These are phyloP conservation scores for Nesometra sesokonis DNA, from an alignment of 35 echinoderm and acorn worm species.

Conservation along the genomic window DNA sequence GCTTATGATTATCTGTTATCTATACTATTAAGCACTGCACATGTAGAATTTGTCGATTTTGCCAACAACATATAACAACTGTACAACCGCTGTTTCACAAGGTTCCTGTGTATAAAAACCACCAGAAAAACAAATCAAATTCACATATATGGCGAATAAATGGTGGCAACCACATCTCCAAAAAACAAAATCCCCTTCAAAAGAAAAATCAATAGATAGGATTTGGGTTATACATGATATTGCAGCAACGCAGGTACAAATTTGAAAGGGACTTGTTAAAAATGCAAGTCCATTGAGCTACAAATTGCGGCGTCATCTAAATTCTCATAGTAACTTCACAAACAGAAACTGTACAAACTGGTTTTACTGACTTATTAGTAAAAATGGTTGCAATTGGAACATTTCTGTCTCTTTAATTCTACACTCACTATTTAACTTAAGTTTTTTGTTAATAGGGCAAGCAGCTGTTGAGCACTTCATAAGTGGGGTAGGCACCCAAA, in stretches of 20 bases:
- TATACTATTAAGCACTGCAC: background rate
- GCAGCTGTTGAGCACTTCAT: too few relatives aligned
- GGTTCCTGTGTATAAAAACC: background rate
- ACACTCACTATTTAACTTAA: too few relatives aligned
- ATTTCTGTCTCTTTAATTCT: too few relatives aligned
- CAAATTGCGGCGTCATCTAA: background rate
- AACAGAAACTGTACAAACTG: background rate
- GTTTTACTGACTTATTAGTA: background rate
- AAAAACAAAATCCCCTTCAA: background rate
- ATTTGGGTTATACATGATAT: background rate
- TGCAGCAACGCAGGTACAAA: background rate
- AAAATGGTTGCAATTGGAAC: background rate
- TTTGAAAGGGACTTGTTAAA: background rate
- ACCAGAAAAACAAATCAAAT: background rate
- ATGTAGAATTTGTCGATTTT: background rate
- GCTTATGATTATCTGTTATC: background rate
- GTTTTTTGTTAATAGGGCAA: too few relatives aligned
- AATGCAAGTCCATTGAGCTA: background rate
- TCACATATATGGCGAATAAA: background rate
- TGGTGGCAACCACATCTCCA: background rate
- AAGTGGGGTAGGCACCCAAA: too few relatives aligned
- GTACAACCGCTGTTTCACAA: background rate
- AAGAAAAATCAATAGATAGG: background rate
- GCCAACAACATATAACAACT: background rate
- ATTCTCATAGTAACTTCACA: background rate